Percentiles rank a stretch among this genome's conserved stretches.
These are phyloP conservation scores for Epizoanthus illoricatus DNA, from an alignment of 92 coral and sea anemone genomes.

Conservation along the genomic window DNA sequence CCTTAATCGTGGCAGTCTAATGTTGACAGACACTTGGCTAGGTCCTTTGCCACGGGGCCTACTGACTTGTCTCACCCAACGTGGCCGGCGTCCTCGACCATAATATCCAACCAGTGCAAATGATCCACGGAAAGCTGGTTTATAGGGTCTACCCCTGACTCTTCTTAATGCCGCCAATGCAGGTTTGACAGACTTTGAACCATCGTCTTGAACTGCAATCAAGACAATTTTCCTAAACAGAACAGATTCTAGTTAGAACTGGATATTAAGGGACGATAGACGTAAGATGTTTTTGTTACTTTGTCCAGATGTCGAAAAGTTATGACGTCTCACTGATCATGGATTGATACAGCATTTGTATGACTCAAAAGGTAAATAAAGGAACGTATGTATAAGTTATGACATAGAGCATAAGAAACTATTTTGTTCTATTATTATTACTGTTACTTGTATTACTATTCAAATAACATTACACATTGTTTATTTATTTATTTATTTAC, in stretches of 20 bases:
- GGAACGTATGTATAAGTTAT: too few relatives aligned
- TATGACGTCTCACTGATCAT: too few relatives aligned
- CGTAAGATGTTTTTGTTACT: too few relatives aligned
- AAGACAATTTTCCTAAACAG: constrained; percentile 2
- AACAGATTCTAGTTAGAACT: background rate
- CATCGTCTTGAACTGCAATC: constrained; percentile 4
- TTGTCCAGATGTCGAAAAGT: too few relatives aligned
- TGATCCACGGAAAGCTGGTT: background rate
- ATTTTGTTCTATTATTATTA: too few relatives aligned
- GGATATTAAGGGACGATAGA: too few relatives aligned
- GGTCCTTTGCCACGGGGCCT: constrained; percentile 28
- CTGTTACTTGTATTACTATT: too few relatives aligned
- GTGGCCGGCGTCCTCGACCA: constrained; percentile 19
- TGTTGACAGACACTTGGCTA: constrained; percentile 26
- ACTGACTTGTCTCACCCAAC: constrained; percentile 21
- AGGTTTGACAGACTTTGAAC: background rate
- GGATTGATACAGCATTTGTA: too few relatives aligned
- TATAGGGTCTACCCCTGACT: constrained; percentile 4
- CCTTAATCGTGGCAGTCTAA: constrained; percentile 13
- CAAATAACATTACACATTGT: too few relatives aligned
- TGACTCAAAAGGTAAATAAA: too few relatives aligned
- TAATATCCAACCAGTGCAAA: constrained; percentile 17
- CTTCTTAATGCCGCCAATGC: background rate
- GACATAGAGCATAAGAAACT: too few relatives aligned
- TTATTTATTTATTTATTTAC: too few relatives aligned